Base-by-base conservation (phyloP, 2,888 invertebrate species). In the Pristionchus exspectatus region DNA sequence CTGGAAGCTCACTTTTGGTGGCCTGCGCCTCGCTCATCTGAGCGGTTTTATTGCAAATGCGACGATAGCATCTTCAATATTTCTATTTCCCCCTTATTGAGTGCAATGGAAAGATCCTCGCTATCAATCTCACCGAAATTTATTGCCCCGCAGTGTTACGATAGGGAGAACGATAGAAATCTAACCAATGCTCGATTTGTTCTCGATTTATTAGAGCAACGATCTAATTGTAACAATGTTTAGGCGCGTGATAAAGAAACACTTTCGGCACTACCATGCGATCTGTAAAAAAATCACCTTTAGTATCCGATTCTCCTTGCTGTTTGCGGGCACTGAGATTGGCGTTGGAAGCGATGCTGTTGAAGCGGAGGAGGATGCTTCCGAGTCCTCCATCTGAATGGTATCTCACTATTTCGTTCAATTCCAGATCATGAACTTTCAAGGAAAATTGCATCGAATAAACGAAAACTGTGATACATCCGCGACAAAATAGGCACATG, bases 251-350 rank as follows among this genome's bases (percentile, higher is more conserved):
- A 50, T 50, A 50, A 9, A 50, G 44, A 50, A 50, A 50, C 44
- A 50, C 44, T 50, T 44, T 50, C 44, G 12, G 44, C 44, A 50
- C 44, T 12, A 50, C 44, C 3, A 7, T 50, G 44, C 44, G 9
- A 9, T 50, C 12, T 50, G 44, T 50, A 50, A 50, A 50, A 50
- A 50, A 50, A 50, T 10, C 54, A 84, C 84, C 84, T 84, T 84
- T 14, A 84, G 33, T 7, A n/a, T 84, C 21, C 56, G 27, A 59
- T 84, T 84, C n/a, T 84, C 84, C 18, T 30, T 56, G 10, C 18
- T 84, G n/a, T 84, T 84, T 27, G 16, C n/a, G 56, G 84, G 84
- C n/a, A 84, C 59, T 84, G 16, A 56, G 56, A 84, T 84, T 10
- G 84, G 84, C 3, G 30, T 56, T 30, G 84, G 84, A 56, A 56